Percentiles rank a stretch among this genome's conserved stretches.
These are phyloP conservation scores for Dicrostonyx torquatus DNA, from an alignment of 2,797 vertebrate species.

Conservation along the genomic window DNA sequence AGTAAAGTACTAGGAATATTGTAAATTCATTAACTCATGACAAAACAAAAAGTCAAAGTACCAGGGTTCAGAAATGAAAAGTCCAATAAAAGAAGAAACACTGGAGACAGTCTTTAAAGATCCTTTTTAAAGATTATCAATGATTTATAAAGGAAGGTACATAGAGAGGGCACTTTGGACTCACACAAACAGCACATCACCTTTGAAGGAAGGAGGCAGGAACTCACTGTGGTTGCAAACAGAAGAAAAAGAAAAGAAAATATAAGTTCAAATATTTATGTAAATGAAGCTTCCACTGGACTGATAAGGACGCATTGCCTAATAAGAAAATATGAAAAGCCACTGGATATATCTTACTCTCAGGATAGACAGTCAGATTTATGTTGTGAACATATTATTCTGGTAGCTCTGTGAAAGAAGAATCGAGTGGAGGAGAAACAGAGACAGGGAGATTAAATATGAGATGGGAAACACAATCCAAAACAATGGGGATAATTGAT, in stretches of 20 bases:
- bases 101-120: constrained; percentile 3
- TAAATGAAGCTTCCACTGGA: background rate
- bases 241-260: background rate
- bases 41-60: background rate
- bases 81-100: background rate
- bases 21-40: background rate
- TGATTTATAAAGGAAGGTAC: background rate
- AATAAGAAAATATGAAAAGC: background rate
- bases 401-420: background rate
- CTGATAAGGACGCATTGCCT: background rate
- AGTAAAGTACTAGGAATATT: background rate
- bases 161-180: background rate
- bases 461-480: background rate
- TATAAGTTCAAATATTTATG: background rate
- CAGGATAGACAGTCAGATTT: background rate
- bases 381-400: background rate
- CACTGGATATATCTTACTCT: constrained; percentile 9
- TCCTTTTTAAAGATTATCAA: background rate
- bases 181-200: background rate
- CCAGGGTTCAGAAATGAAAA: background rate
- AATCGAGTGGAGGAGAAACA: background rate
- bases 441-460: background rate
- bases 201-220: background rate
- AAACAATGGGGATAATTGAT: background rate
- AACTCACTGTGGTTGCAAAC: background rate